Evolutionary conservation across 2,888 invertebrate genomes (phyloP).

Genomic region (Rhagonycha lutea): DNA sequence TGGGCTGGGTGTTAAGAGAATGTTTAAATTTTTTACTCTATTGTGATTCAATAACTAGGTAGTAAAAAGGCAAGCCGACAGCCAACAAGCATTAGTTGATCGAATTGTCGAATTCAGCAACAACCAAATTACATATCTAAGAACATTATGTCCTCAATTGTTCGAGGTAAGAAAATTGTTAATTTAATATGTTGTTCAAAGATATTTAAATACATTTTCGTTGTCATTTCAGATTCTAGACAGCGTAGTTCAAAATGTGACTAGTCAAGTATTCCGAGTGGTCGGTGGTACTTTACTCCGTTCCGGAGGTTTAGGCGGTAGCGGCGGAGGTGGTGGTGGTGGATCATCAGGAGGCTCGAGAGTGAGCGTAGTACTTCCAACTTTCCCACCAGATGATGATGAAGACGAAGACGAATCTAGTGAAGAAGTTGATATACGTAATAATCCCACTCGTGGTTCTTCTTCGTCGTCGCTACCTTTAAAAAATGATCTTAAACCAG

Average conservation of each 20-base stretch:
- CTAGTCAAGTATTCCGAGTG: conserved; percentile 72
- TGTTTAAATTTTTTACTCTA: neutral
- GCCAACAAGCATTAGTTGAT: conserved; percentile 5
- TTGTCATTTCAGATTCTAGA: conserved; percentile 65
- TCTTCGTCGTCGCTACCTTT: neutral
- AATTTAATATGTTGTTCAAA: neutral
- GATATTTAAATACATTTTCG: neutral
- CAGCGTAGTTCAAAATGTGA: conserved; percentile 76
- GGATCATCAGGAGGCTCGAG: conserved; percentile 58
- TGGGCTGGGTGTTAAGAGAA: neutral
- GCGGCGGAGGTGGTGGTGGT: conserved; percentile 47
- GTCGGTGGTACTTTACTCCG: conserved; percentile 76
- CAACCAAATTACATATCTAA: conserved; percentile 50
- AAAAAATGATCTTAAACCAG: neutral
- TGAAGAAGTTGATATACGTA: conserved; percentile 33
- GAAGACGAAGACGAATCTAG: conserved; percentile 61
- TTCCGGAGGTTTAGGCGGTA: conserved; percentile 61
- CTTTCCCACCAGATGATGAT: conserved; percentile 70
- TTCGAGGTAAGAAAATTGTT: conserved; percentile 48
- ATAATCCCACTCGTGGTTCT: conserved; percentile 9
- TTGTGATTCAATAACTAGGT: conserved; percentile 20
- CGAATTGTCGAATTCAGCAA: conserved; percentile 34
- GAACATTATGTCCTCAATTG: conserved; percentile 51
- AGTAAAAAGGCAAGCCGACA: conserved; percentile 19
- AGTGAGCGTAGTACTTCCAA: conserved; percentile 68